phyloP scores from a whole-genome alignment of 2,888 invertebrate genomes.

The Osmoderma eremita region DNA sequence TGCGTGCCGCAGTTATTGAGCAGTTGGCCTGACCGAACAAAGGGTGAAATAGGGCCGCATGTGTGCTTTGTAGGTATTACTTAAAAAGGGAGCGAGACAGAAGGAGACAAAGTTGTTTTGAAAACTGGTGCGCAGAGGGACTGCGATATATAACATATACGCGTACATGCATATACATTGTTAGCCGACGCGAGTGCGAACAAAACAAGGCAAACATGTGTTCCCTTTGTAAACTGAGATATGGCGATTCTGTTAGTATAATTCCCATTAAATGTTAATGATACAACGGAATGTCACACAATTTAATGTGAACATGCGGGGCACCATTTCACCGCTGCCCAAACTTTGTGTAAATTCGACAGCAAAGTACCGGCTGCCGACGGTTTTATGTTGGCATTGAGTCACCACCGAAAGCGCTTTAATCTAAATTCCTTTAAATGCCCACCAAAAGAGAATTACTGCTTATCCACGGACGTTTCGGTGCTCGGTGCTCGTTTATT shows the following conservation, averaged over 20 bases:
- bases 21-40: not conserved
- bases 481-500: conserved; percentile 28
- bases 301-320: conserved; percentile 60
- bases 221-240: conserved; percentile 61
- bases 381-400: conserved; percentile 53
- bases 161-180: conserved; percentile 44
- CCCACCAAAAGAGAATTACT: conserved; percentile 37
- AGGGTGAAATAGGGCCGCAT: conserved; percentile 6
- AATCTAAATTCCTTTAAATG: conserved; percentile 57
- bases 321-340: conserved; percentile 57
- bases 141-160: conserved; percentile 41
- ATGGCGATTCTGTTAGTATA: conserved; percentile 57
- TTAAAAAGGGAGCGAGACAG: conserved; percentile 22
- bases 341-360: conserved; percentile 60
- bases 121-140: conserved; percentile 18
- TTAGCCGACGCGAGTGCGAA: conserved; percentile 45
- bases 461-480: conserved; percentile 32
- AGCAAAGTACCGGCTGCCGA: conserved; percentile 54
- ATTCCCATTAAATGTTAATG: conserved; percentile 64
- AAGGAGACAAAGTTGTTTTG: conserved; percentile 14
- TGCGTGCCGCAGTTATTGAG: conserved; percentile 16
- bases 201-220: conserved; percentile 61
- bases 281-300: conserved; percentile 62
- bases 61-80: not conserved
- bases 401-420: conserved; percentile 54